These are phyloP conservation scores for Etheostoma spectabile DNA, from an alignment of 2,113 vertebrate genomes.

Conservation along the genomic window DNA sequence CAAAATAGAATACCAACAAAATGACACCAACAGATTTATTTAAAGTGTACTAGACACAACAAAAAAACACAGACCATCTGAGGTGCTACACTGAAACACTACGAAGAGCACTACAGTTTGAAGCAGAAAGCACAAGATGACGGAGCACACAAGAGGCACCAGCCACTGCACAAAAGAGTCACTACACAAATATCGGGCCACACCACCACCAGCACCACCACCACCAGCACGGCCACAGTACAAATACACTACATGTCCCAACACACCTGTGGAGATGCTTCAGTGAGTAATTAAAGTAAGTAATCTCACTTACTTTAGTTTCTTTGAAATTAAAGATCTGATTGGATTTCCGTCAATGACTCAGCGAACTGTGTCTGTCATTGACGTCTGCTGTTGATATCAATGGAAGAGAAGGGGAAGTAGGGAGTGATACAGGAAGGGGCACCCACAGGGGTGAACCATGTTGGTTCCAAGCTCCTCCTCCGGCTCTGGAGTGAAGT, in stretches of 20 bases:
- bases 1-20: constrained; percentile 24
- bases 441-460: constrained; percentile 84
- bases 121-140: constrained; percentile 50
- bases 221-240: constrained; percentile 16
- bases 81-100: constrained; percentile 45
- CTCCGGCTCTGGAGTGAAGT: constrained; percentile 58
- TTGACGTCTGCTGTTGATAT: constrained; percentile 79
- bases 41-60: constrained; percentile 41
- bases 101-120: constrained; percentile 2
- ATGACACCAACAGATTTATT: constrained; percentile 24
- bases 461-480: constrained; percentile 84
- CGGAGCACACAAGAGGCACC: constrained; percentile 30
- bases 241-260: constrained; percentile 70
- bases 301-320: constrained; percentile 69
- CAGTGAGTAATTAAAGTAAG: constrained; percentile 64
- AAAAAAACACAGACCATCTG: constrained; percentile 18
- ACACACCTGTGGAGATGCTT: constrained; percentile 81
- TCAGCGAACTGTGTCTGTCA: constrained; percentile 68
- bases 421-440: constrained; percentile 72
- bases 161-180: constrained; percentile 39
- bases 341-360: constrained; percentile 83
- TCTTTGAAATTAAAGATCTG: constrained; percentile 71
- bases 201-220: constrained; percentile 31
- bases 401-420: constrained; percentile 73
- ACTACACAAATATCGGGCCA: constrained; percentile 44